phyloP scores from a whole-genome alignment of 2,888 invertebrate genomes.

The Philonicus albiceps region DNA sequence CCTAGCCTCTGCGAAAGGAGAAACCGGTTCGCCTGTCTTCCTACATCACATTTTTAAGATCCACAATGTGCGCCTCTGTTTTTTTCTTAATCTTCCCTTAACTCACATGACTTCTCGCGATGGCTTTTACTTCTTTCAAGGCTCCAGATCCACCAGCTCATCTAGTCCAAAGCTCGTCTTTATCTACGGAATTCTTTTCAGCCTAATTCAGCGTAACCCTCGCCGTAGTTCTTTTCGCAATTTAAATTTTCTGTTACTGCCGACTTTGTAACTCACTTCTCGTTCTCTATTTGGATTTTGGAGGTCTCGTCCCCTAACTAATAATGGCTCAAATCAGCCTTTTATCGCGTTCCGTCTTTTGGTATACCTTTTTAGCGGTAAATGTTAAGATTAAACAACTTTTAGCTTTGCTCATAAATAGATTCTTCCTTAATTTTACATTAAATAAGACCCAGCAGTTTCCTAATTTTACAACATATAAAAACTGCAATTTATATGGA shows the following conservation, averaged over 20 bases:
- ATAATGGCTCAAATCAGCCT: background rate
- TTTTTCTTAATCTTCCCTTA: background rate
- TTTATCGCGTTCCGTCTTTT: background rate
- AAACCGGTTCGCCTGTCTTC: conserved; percentile 6
- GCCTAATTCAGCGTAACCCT: background rate
- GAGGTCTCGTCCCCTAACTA: background rate
- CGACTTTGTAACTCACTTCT: background rate
- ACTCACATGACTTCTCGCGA: conserved; percentile 6
- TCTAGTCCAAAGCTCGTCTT: background rate
- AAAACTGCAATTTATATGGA: too few species aligned
- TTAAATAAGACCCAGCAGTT: too few species aligned
- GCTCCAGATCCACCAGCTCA: background rate
- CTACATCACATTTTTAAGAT: conserved; percentile 9
- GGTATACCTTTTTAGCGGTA: background rate
- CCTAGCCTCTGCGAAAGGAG: background rate
- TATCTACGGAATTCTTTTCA: background rate
- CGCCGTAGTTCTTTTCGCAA: background rate
- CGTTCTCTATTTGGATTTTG: background rate
- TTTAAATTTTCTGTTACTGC: conserved; percentile 14
- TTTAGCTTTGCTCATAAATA: too few species aligned
- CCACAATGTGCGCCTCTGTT: background rate
- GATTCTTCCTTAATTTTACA: too few species aligned
- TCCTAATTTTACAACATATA: too few species aligned
- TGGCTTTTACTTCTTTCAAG: conserved; percentile 3
- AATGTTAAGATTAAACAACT: background rate